These are phyloP conservation scores for Elgaria multicarinata DNA, from an alignment of 2,113 vertebrate species.

Conservation along the genomic window DNA sequence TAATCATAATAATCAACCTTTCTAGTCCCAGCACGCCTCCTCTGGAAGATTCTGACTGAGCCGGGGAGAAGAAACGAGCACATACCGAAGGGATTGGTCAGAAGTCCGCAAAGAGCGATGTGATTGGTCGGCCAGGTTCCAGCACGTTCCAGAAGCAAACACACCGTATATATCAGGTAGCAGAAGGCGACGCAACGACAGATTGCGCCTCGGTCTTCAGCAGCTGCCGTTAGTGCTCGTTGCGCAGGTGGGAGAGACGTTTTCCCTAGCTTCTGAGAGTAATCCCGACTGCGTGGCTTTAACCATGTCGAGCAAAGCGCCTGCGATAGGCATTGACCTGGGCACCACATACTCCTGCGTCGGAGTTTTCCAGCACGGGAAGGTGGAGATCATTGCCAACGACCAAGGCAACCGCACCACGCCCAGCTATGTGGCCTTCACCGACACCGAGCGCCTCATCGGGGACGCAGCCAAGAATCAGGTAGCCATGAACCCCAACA, in stretches of 20 bases:
- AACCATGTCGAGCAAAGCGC: slow-evolving; percentile 89
- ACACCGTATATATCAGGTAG: slow-evolving; percentile 64
- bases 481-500: slow-evolving; percentile 89
- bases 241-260: fast-evolving
- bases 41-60: slow-evolving; percentile 50
- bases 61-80: background rate
- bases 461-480: slow-evolving; percentile 87
- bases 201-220: background rate
- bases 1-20: too few relatives aligned
- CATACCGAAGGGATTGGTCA: slow-evolving; percentile 28
- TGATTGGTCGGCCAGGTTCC: slow-evolving; percentile 71
- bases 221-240: fast-evolving
- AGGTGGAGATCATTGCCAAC: slow-evolving; percentile 87
- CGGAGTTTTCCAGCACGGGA: slow-evolving; percentile 85
- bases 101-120: fast-evolving
- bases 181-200: fast-evolving
- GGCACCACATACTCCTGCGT: slow-evolving; percentile 86
- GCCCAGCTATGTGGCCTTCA: slow-evolving; percentile 85
- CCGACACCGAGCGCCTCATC: too few relatives aligned
- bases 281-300: fast-evolving
- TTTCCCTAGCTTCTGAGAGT: fast-evolving
- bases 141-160: slow-evolving; percentile 67
- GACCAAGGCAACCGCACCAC: slow-evolving; percentile 88
- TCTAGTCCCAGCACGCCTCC: fast-evolving
- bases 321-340: slow-evolving; percentile 94